Percentiles rank a stretch among this genome's conserved stretches.
These are phyloP conservation scores for Chaenocephalus aceratus DNA, from an alignment of 2,113 vertebrate genomes.

Conservation along the genomic window DNA sequence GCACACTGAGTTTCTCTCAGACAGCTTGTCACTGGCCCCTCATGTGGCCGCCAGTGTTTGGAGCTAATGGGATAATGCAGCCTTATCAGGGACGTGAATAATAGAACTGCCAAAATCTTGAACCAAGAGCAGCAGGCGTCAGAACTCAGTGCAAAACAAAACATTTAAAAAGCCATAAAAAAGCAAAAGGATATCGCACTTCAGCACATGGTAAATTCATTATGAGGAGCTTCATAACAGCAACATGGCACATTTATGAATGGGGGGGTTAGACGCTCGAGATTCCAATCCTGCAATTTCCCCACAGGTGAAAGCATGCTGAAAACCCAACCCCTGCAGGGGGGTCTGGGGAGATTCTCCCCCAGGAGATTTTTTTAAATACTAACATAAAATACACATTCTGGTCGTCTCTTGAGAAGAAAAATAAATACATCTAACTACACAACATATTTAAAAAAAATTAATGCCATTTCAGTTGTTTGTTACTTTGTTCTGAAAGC, in stretches of 20 bases:
- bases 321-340: too few species aligned
- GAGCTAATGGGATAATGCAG: slow-evolving; percentile 55
- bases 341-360: too few species aligned
- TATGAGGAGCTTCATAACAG: slow-evolving; percentile 18
- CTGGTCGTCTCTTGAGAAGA: too few species aligned
- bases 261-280: too few species aligned
- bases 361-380: too few species aligned
- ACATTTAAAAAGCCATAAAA: slow-evolving; percentile 30
- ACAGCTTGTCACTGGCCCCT: slow-evolving; percentile 48
- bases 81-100: slow-evolving; percentile 56
- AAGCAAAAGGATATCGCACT: slow-evolving; percentile 14
- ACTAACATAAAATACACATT: too few species aligned
- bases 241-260: slow-evolving; percentile 17
- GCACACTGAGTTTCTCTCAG: slow-evolving; percentile 19
- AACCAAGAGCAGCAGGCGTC: slow-evolving; percentile 29
- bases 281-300: too few species aligned
- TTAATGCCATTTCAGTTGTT: too few species aligned
- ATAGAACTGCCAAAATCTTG: slow-evolving; percentile 46
- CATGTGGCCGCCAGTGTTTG: slow-evolving; percentile 22
- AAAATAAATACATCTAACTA: too few species aligned
- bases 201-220: slow-evolving; percentile 16
- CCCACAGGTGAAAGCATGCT: too few species aligned
- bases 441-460: too few species aligned
- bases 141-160: slow-evolving; percentile 27
- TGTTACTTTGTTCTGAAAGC: too few species aligned